Evolutionary conservation across 92 coral and sea anemone species (phyloP).

Genomic region (Muricea muricata): DNA sequence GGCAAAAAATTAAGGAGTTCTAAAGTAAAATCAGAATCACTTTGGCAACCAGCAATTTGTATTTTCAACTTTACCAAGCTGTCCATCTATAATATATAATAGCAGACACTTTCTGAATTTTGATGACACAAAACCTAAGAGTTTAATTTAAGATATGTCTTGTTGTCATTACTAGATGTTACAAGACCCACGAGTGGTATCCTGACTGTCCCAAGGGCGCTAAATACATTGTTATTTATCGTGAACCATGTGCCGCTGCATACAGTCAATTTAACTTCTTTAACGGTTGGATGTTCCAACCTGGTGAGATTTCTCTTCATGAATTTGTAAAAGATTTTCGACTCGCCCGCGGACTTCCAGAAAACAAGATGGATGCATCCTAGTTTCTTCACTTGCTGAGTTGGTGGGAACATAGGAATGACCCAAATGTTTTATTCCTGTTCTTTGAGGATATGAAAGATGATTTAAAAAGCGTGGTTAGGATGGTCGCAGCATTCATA

Average conservation of each 20-base stretch:
- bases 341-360: conserved; percentile 1
- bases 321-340: conserved; percentile 1
- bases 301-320: conserved; percentile 11
- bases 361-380: conserved; percentile 51
- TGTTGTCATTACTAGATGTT: no score
- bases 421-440: no score
- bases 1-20: no score
- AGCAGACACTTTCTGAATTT: no score
- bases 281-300: conserved; percentile 12
- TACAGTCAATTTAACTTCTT: neutral
- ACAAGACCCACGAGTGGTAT: conserved; percentile 21
- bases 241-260: no score
- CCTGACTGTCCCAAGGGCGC: conserved; percentile 26
- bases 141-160: no score
- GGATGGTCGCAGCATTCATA: conserved; percentile 11
- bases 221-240: conserved; percentile 24
- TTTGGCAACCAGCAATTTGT: no score
- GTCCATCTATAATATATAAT: no score
- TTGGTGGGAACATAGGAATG: conserved; percentile 73
- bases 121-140: no score
- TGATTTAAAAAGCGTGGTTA: conserved; percentile 24
- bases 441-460: no score
- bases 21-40: no score
- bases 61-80: no score
- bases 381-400: conserved; percentile 50